These are phyloP conservation scores for Harpagifer antarcticus DNA, from an alignment of 2,797 vertebrate genomes.

Conservation along the genomic window DNA sequence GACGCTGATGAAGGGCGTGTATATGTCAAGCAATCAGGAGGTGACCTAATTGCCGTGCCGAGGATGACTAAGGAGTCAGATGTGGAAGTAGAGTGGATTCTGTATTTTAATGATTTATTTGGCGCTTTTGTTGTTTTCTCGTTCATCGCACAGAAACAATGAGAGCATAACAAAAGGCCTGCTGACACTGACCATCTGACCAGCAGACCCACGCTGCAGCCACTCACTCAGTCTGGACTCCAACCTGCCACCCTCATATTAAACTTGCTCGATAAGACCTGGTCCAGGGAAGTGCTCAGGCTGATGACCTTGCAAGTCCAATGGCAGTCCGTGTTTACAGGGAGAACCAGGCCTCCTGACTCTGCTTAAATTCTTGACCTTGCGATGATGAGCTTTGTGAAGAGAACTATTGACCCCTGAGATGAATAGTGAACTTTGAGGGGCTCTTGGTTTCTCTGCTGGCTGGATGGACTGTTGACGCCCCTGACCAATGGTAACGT, in stretches of 20 bases:
- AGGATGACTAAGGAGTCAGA: conserved; percentile 80
- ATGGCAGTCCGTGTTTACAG: conserved; percentile 62
- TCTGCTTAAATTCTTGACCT: conserved; percentile 76
- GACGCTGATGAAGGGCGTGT: conserved; percentile 74
- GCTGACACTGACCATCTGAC: conserved; percentile 84
- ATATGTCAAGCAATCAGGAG: conserved; percentile 77
- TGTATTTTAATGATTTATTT: conserved; percentile 85
- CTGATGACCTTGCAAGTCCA: conserved; percentile 57
- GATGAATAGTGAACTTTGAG: conserved; percentile 74
- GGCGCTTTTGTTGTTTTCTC: conserved; percentile 80
- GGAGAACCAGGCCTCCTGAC: conserved; percentile 45
- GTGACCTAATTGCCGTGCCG: conserved; percentile 81
- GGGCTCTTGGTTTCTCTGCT: conserved; percentile 44
- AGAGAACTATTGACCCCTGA: conserved; percentile 77
- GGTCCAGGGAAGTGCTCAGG: conserved; percentile 27
- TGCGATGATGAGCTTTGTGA: conserved; percentile 62
- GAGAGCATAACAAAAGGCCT: conserved; percentile 76
- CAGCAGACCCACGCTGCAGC: conserved; percentile 71
- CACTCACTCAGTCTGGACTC: conserved; percentile 62
- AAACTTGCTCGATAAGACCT: conserved; percentile 58
- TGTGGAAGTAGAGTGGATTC: conserved; percentile 77
- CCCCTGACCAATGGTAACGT: conserved; percentile 68
- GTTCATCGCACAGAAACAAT: conserved; percentile 82
- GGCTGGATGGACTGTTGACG: conserved; percentile 68
- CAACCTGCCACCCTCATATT: conserved; percentile 43